Evolutionary conservation across 2,888 invertebrate genomes (phyloP).

Genomic region (Drosophila imparisetae): DNA sequence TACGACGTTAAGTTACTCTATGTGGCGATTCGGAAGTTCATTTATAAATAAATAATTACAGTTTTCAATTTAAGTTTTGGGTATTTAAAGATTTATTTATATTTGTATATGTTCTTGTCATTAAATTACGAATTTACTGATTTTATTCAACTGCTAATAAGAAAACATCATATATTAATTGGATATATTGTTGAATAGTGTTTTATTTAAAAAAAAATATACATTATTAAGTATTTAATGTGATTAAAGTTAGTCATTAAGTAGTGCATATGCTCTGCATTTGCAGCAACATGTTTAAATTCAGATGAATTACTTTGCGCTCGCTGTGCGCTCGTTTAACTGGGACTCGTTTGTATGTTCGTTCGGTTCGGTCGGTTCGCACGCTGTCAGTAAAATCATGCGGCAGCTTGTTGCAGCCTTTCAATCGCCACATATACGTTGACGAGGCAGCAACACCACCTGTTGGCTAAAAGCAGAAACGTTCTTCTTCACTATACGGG

Average conservation of each 20-base stretch:
- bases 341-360: slow-evolving; percentile 13
- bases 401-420: slow-evolving; percentile 76
- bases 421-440: slow-evolving; percentile 82
- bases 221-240: not conserved
- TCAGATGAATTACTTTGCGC: slow-evolving; percentile 33
- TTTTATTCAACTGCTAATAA: not conserved
- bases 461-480: slow-evolving; percentile 70
- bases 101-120: not conserved
- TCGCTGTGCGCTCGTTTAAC: slow-evolving; percentile 33
- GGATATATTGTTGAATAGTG: not conserved
- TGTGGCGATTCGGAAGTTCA: not conserved
- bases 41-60: not conserved
- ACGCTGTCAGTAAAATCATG: slow-evolving; percentile 70
- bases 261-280: slow-evolving; percentile 9
- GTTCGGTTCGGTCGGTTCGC: slow-evolving; percentile 41
- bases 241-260: not conserved
- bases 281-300: slow-evolving; percentile 26
- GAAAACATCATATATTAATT: not conserved
- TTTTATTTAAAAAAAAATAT: not conserved
- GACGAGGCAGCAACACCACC: slow-evolving; percentile 81
- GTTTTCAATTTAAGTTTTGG: not conserved
- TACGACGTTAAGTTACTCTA: slow-evolving; percentile 16
- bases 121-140: not conserved
- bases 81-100: not conserved
- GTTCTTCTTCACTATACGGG: not conserved